Evolutionary conservation across 2,797 vertebrate genomes (phyloP).

Genomic region (Chrysocyon brachyurus): DNA sequence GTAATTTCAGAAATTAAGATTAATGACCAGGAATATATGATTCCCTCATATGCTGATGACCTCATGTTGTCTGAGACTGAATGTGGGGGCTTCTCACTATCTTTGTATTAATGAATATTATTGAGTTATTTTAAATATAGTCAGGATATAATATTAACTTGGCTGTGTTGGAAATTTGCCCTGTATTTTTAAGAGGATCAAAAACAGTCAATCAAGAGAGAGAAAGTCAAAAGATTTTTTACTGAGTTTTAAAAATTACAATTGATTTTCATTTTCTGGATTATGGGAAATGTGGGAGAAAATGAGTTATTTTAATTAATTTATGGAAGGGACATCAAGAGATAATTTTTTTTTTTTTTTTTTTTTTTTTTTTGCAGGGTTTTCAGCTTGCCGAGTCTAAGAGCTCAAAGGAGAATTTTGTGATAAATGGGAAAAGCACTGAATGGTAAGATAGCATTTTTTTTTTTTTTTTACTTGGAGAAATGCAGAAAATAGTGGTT

Average conservation of each 20-base stretch:
- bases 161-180: constrained; percentile 57
- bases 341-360: constrained; percentile 59
- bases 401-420: constrained; percentile 59
- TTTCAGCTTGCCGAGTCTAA: constrained; percentile 63
- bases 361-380: neutral
- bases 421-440: constrained; percentile 52
- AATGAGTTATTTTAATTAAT: constrained; percentile 76
- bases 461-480: constrained; percentile 57
- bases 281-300: constrained; percentile 74
- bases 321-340: constrained; percentile 65
- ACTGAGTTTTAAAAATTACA: constrained; percentile 64
- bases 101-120: constrained; percentile 58
- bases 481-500: constrained; percentile 31
- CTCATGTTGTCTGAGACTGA: constrained; percentile 80
- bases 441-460: neutral
- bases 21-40: constrained; percentile 80
- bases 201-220: neutral
- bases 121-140: constrained; percentile 63
- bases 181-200: constrained; percentile 52
- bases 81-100: constrained; percentile 62
- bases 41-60: constrained; percentile 77
- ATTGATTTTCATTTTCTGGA: constrained; percentile 69
- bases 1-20: constrained; percentile 85
- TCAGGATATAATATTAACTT: constrained; percentile 45
- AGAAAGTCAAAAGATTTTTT: neutral